Conservation (phyloP, 2,113 vertebrate species). For the Cnemophilus loriae region DNA sequence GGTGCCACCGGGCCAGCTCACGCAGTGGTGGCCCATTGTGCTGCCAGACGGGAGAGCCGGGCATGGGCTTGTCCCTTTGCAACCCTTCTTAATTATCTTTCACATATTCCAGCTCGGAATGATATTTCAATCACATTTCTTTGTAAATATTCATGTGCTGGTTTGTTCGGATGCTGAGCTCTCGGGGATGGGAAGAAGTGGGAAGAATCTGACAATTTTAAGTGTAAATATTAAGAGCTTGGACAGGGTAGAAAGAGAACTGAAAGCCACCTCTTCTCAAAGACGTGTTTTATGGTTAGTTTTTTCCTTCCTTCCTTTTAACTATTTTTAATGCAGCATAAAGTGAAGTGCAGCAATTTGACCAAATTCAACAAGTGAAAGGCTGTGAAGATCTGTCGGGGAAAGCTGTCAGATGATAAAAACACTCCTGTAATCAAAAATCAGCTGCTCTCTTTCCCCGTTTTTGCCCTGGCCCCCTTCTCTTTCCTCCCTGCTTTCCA, state of each 20-base stretch:
- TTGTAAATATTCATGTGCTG: background rate
- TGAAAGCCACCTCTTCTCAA: background rate
- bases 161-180: background rate
- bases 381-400: background rate
- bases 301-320: background rate
- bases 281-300: background rate
- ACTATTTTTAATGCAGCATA: background rate
- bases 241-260: background rate
- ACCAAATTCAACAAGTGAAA: background rate
- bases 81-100: slow-evolving; percentile 21
- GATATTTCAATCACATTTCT: slow-evolving; percentile 42
- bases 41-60: background rate
- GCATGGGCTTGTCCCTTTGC: background rate
- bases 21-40: slow-evolving; percentile 40
- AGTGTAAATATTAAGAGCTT: background rate
- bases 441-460: background rate
- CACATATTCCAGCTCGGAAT: background rate
- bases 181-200: background rate
- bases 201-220: background rate
- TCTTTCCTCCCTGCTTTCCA: background rate
- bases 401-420: background rate
- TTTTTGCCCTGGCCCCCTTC: background rate
- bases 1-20: slow-evolving; percentile 32
- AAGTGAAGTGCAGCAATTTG: background rate
- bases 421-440: background rate